Conservation (phyloP, 1,140 invertebrate species). For the Diabrotica undecimpunctata region DNA sequence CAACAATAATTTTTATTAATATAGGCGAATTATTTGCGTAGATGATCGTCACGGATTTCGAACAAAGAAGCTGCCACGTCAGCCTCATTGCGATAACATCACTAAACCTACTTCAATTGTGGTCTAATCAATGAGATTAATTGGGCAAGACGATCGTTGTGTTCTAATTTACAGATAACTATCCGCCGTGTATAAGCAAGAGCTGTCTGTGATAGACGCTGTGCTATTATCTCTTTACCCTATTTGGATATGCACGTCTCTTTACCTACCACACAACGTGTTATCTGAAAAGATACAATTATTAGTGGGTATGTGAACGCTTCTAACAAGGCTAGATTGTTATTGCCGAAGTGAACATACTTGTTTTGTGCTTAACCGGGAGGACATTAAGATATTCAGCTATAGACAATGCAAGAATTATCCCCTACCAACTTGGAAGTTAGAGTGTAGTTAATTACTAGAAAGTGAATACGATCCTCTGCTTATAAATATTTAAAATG, state of each 20-base stretch:
- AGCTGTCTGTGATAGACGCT: background rate
- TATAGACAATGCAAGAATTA: too few species aligned
- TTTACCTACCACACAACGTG: constrained; percentile 1
- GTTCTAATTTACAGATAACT: background rate
- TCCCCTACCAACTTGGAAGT: too few species aligned
- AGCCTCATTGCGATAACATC: background rate
- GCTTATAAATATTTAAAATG: too few species aligned
- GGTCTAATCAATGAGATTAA: background rate
- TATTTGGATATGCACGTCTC: background rate
- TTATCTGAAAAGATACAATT: background rate
- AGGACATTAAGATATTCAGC: too few species aligned
- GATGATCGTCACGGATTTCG: background rate
- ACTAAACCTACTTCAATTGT: background rate
- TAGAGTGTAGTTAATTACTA: too few species aligned
- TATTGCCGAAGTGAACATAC: background rate
- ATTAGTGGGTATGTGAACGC: background rate
- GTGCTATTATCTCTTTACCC: background rate
- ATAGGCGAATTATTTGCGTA: too few species aligned
- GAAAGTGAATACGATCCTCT: too few species aligned
- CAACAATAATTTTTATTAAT: too few species aligned
- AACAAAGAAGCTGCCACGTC: background rate
- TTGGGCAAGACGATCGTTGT: background rate
- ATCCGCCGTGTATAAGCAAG: background rate
- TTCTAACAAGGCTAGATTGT: background rate
- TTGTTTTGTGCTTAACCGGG: background rate